phyloP scores from a whole-genome alignment of 2,113 vertebrate species.

The Leptodactylus fuscus region DNA sequence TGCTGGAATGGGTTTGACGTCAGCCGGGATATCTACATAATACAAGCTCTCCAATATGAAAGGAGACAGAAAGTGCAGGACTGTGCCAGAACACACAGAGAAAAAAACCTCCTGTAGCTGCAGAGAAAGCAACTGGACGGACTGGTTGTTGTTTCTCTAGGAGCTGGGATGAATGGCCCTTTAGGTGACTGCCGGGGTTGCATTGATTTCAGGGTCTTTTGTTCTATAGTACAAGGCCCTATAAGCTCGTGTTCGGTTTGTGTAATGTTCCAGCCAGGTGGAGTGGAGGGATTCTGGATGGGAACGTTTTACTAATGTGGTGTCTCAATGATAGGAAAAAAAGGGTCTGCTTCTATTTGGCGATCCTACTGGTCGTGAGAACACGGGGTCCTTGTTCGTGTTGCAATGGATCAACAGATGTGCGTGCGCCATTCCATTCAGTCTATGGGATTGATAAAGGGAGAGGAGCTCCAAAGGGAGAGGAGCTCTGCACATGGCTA shows the following conservation, averaged over 20 bases:
- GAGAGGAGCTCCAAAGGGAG: too few relatives aligned
- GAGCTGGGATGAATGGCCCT: not conserved
- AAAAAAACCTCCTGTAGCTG: not conserved
- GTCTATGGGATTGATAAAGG: too few relatives aligned
- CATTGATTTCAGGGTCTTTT: slow-evolving; percentile 23
- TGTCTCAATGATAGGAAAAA: too few relatives aligned
- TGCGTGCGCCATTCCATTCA: too few relatives aligned
- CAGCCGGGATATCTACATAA: not conserved
- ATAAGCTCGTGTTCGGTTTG: not conserved
- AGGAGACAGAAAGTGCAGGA: not conserved
- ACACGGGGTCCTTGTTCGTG: too few relatives aligned
- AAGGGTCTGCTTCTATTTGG: too few relatives aligned
- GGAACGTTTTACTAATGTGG: not conserved
- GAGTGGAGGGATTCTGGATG: not conserved
- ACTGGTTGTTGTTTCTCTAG: slow-evolving; percentile 31
- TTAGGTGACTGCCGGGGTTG: not conserved
- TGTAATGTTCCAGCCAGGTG: slow-evolving; percentile 1
- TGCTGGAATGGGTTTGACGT: not conserved
- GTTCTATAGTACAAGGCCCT: not conserved
- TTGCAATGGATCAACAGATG: too few relatives aligned
- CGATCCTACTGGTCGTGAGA: too few relatives aligned
- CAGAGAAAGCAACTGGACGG: slow-evolving; percentile 35
- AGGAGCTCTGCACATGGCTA: too few relatives aligned
- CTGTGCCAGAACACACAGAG: not conserved
- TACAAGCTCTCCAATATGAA: not conserved